phyloP scores from a whole-genome alignment of 2,888 invertebrate genomes.

The Auanema freiburgensis region DNA sequence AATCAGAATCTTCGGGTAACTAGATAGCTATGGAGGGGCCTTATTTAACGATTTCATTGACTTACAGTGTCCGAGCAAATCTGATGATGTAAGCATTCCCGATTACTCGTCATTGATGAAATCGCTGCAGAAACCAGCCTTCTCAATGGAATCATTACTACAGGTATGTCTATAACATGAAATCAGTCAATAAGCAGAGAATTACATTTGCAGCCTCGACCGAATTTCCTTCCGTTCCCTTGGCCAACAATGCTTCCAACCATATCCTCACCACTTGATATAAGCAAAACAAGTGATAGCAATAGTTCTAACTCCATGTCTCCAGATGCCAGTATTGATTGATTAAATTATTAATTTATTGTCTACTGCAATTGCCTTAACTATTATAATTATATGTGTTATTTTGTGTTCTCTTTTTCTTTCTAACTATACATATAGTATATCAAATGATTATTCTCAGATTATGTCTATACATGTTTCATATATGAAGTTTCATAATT shows the following conservation, averaged over 20 bases:
- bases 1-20: background rate
- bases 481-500: too few relatives aligned
- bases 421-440: too few relatives aligned
- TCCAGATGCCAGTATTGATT: slow-evolving; percentile 28
- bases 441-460: too few relatives aligned
- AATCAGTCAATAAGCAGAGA: too few relatives aligned
- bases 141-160: slow-evolving; percentile 34
- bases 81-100: background rate
- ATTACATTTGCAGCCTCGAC: background rate
- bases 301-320: slow-evolving; percentile 21
- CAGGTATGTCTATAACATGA: slow-evolving; percentile 20
- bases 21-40: slow-evolving; percentile 7
- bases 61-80: background rate
- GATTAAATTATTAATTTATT: too few relatives aligned
- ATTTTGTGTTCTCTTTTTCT: too few relatives aligned
- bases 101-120: background rate
- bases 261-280: slow-evolving; percentile 8
- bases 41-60: slow-evolving; percentile 2
- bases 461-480: too few relatives aligned
- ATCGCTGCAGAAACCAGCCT: slow-evolving; percentile 15
- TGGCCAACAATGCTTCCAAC: slow-evolving; percentile 21
- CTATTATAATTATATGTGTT: too few relatives aligned
- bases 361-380: too few relatives aligned
- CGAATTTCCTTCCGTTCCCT: slow-evolving; percentile 14
- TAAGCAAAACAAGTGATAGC: slow-evolving; percentile 18